phyloP scores from a whole-genome alignment of 2,113 vertebrate genomes.

The Triplophysa dalaica region DNA sequence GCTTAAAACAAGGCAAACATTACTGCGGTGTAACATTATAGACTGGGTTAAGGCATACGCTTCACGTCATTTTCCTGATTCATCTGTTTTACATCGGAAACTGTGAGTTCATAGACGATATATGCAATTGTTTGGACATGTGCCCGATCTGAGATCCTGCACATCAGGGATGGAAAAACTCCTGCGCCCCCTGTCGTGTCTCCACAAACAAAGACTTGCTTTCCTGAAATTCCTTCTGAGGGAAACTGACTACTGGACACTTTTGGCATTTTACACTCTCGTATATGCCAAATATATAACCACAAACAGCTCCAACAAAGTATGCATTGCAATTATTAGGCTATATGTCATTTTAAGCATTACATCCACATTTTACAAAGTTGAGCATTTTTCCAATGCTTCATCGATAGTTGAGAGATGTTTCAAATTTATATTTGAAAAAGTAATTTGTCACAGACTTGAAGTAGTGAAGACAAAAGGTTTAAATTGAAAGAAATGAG shows the following conservation, averaged over 20 bases:
- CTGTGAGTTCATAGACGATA: slow-evolving; percentile 21
- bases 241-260: neutral
- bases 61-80: neutral
- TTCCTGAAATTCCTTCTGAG: neutral
- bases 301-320: no score
- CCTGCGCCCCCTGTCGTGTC: slow-evolving; percentile 29
- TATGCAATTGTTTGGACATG: slow-evolving; percentile 19
- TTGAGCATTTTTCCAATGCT: no score
- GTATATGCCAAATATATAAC: neutral
- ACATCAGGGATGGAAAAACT: slow-evolving; percentile 17
- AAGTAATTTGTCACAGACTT: no score
- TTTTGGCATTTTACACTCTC: neutral
- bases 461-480: no score
- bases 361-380: no score
- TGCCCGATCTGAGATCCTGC: slow-evolving; percentile 9
- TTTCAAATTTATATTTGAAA: no score
- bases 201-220: neutral
- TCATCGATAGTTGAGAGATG: no score
- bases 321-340: no score
- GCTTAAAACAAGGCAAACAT: neutral
- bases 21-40: neutral
- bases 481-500: no score
- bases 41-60: neutral
- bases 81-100: slow-evolving; percentile 33
- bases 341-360: no score